A percentile compares a stretch with the other conserved stretches of the same genome.
phyloP scores from a whole-genome alignment of 2,888 invertebrate species.

The Seira musarum region DNA sequence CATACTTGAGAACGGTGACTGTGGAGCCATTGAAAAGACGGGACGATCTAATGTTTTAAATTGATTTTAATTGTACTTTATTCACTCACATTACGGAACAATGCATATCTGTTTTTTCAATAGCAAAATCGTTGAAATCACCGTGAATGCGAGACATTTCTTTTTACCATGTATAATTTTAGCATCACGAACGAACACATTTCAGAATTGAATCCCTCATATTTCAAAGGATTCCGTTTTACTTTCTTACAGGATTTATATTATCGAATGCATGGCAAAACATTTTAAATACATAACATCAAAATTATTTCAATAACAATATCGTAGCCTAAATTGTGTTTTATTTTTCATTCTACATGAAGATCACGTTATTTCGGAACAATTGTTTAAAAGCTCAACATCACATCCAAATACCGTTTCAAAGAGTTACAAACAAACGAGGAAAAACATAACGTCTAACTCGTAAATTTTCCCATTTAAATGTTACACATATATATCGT shows the following conservation, averaged over 20 bases:
- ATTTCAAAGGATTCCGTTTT: background rate
- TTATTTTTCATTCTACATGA: conserved; percentile 33
- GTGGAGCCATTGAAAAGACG: no score
- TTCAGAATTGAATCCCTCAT: background rate
- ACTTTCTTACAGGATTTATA: background rate
- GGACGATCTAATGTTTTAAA: no score
- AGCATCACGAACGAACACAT: conserved; percentile 57
- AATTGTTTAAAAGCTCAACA: conserved; percentile 61
- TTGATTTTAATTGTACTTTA: conserved; percentile 60
- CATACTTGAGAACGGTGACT: no score
- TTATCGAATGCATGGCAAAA: conserved; percentile 14
- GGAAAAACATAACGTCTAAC: no score
- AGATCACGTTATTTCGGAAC: conserved; percentile 60
- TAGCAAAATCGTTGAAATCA: background rate
- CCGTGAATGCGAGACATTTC: conserved; percentile 35
- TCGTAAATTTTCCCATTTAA: no score
- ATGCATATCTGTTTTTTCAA: conserved; percentile 8
- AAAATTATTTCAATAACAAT: conserved; percentile 13
- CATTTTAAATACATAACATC: background rate
- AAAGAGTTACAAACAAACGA: no score
- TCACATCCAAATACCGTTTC: conserved; percentile 63
- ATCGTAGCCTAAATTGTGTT: conserved; percentile 2
- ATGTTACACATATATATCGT: no score
- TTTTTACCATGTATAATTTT: conserved; percentile 43
- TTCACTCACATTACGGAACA: conserved; percentile 33